These are phyloP conservation scores for Trichomycterus rosablanca DNA, from an alignment of 2,113 vertebrate species.

Conservation along the genomic window DNA sequence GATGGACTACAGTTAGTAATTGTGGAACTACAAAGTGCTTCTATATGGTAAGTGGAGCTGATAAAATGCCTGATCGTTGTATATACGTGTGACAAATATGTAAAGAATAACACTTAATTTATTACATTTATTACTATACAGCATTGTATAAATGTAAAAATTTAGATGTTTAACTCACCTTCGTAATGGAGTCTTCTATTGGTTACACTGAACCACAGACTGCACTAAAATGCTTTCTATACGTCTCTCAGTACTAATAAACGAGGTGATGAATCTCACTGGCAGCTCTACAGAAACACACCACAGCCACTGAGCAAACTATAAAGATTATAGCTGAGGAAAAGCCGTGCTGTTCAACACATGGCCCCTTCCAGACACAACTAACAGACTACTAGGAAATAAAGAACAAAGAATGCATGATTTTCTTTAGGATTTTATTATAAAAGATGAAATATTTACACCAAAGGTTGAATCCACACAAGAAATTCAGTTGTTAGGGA, in stretches of 20 bases:
- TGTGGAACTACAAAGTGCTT: too few species aligned
- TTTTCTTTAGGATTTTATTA: slow-evolving; percentile 28
- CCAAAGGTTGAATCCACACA: slow-evolving; percentile 13
- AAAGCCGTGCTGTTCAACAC: slow-evolving; percentile 28
- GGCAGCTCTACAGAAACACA: slow-evolving; percentile 34
- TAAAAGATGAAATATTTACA: slow-evolving; percentile 32
- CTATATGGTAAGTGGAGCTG: too few species aligned
- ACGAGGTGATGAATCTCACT: slow-evolving; percentile 41
- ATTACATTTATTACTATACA: too few species aligned
- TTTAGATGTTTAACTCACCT: too few species aligned
- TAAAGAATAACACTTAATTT: too few species aligned
- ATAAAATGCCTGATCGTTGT: too few species aligned
- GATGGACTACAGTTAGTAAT: too few species aligned
- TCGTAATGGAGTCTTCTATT: too few species aligned
- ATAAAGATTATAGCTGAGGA: slow-evolving; percentile 32
- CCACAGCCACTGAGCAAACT: slow-evolving; percentile 30
- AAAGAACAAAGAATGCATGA: neutral
- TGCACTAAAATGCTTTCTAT: too few species aligned
- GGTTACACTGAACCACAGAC: too few species aligned
- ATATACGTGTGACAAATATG: too few species aligned
- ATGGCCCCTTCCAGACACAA: slow-evolving; percentile 9
- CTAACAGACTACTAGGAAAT: neutral
- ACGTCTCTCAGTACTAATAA: slow-evolving; percentile 39
- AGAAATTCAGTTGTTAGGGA: neutral
- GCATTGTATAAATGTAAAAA: too few species aligned